Base-by-base conservation (phyloP, 2,113 vertebrate species). In the Ammospiza nelsoni region DNA sequence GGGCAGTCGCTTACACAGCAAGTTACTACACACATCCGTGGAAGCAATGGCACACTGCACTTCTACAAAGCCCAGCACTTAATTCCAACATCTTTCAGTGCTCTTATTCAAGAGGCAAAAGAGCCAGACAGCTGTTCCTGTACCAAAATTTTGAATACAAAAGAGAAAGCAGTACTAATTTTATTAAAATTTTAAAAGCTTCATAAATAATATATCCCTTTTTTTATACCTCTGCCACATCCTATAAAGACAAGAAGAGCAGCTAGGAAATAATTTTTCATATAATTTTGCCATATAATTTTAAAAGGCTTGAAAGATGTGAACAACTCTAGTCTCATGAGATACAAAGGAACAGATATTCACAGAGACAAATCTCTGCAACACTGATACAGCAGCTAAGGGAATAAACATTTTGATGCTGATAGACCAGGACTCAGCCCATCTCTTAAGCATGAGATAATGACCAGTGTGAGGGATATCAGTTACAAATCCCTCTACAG, bases 1-100 rank as follows among this genome's bases (percentile, higher is more conserved):
- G 7, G 19, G 25, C 41, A 84, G 20, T 2, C 0, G 0, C 68
- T 83, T 29, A 57, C 9, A 71, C 16, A 89, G 39, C 35, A 74
- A 92, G 44, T 20, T 57, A 59, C 16, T 27, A 16, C 21, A 25
- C 7, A 5, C 6, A 46, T 54, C 46, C 13, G 3, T 5, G 9
- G 43, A 71, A 39, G 19, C 39, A 79, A 51, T 2, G 15, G 44
- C 48, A 69, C 15, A 71, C n/a, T 31, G 44, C 10, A 7, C 18
- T 68, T 61, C 48, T 39, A 41, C 18, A 89, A 81, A 87, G 48
- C 11, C 23, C 57, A 81, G 35, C 10, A 49, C 24, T 54, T 62
- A 31, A 69, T 49, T 77, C 25, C 39, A 81, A n/a, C 6, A 43
- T 37, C 46, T 62, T 69, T 80, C 37, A 80, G 12, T 18, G 39